Conservation (phyloP, 2,797 vertebrate species). For the Clarias fuscus region DNA sequence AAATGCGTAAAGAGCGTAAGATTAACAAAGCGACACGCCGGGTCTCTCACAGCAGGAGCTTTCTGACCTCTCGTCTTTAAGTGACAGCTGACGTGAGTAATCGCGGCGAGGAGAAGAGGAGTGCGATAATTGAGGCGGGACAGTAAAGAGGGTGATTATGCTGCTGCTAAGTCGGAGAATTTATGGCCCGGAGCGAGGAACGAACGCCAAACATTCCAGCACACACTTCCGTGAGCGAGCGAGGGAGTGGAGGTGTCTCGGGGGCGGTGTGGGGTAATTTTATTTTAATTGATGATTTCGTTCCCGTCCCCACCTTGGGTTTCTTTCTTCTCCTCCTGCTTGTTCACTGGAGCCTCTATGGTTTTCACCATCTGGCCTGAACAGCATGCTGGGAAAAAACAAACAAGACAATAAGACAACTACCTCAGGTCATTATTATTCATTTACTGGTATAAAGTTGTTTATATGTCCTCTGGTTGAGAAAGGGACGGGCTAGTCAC, state of each 20-base stretch:
- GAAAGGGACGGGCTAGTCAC: background rate
- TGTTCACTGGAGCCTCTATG: slow-evolving; percentile 83
- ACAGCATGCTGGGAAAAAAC: slow-evolving; percentile 83
- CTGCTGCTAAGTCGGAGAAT: slow-evolving; percentile 60
- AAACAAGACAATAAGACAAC: slow-evolving; percentile 6
- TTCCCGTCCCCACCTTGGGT: slow-evolving; percentile 79
- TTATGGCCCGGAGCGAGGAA: slow-evolving; percentile 66
- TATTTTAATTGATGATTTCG: slow-evolving; percentile 4
- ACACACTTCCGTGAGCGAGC: background rate
- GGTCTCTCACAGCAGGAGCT: background rate
- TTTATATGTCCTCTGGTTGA: background rate
- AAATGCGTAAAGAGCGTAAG: background rate
- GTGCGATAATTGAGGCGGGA: slow-evolving; percentile 12
- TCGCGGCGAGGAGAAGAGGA: background rate
- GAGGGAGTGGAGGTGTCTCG: background rate
- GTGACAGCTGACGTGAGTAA: slow-evolving; percentile 30
- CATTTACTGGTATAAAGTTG: background rate
- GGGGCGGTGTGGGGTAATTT: background rate
- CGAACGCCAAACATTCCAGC: slow-evolving; percentile 65
- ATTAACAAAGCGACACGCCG: background rate
- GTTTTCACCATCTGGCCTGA: slow-evolving; percentile 88
- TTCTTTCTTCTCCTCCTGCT: slow-evolving; percentile 95
- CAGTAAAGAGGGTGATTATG: slow-evolving; percentile 62
- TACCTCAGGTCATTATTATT: background rate
- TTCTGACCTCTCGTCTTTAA: background rate